Evolutionary conservation across 2,797 vertebrate species (phyloP).

Genomic region (Enteromius fasciolatus): DNA sequence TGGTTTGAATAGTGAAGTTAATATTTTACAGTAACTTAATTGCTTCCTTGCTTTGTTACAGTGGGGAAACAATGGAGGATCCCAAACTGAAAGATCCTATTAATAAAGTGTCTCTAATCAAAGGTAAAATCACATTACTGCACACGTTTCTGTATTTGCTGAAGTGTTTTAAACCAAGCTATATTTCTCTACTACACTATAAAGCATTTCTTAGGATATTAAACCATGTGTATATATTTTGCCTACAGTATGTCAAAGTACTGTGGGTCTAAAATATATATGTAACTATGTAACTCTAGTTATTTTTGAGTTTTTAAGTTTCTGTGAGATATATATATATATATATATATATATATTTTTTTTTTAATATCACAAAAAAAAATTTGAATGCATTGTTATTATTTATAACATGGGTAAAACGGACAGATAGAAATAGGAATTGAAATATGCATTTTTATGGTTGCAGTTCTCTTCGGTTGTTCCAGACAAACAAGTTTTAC

Average conservation of each 20-base stretch:
- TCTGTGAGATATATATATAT: no score
- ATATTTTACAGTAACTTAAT: conserved; percentile 31
- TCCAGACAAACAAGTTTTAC: neutral
- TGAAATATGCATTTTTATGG: neutral
- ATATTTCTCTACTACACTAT: neutral
- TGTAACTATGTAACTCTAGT: conserved; percentile 54
- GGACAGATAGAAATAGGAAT: neutral
- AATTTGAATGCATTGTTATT: neutral
- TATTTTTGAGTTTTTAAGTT: neutral
- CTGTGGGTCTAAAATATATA: conserved; percentile 44
- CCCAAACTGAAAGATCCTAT: conserved; percentile 75
- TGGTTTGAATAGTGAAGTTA: neutral
- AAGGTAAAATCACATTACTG: conserved; percentile 71
- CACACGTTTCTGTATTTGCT: neutral
- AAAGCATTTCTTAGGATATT: neutral
- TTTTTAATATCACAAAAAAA: neutral
- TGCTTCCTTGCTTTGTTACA: conserved; percentile 55
- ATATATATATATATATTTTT: no score
- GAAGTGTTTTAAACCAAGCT: neutral
- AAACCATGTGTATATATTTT: neutral
- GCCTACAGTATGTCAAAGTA: conserved; percentile 49
- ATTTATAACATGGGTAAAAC: neutral
- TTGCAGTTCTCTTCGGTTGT: neutral
- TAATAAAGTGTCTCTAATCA: conserved; percentile 74
- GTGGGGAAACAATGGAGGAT: conserved; percentile 75